These are phyloP conservation scores for Merodon equestris DNA, from an alignment of 2,888 invertebrate species.

Conservation along the genomic window DNA sequence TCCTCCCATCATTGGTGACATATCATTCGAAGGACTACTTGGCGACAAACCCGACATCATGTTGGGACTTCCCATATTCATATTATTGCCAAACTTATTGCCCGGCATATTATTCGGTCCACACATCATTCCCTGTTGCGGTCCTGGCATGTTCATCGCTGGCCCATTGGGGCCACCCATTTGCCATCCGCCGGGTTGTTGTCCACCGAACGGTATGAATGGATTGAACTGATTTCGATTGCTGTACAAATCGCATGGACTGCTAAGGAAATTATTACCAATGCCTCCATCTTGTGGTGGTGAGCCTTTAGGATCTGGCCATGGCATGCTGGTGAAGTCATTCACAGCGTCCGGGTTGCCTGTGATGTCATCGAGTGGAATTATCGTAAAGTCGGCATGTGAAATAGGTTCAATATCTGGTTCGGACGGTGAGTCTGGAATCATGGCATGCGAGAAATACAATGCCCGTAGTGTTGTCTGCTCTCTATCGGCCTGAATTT, in stretches of 20 bases:
- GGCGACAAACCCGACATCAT: slow-evolving; percentile 46
- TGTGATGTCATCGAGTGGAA: slow-evolving; percentile 93
- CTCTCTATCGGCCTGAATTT: slow-evolving; percentile 92
- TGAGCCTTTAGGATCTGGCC: slow-evolving; percentile 91
- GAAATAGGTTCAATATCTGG: slow-evolving; percentile 90
- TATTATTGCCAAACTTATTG: slow-evolving; percentile 58
- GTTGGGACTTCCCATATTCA: slow-evolving; percentile 55
- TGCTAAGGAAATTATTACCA: slow-evolving; percentile 58
- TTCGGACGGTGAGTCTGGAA: slow-evolving; percentile 92
- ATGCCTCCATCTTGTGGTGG: slow-evolving; percentile 77
- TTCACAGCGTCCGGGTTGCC: slow-evolving; percentile 90
- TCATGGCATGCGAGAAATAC: slow-evolving; percentile 89
- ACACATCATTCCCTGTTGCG: slow-evolving; percentile 62
- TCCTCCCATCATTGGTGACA: slow-evolving; percentile 58
- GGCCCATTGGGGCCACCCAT: slow-evolving; percentile 49
- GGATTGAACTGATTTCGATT: slow-evolving; percentile 73
- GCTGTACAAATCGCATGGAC: slow-evolving; percentile 58
- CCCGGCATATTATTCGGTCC: slow-evolving; percentile 56
- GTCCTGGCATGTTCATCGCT: slow-evolving; percentile 39
- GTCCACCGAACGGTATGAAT: slow-evolving; percentile 74
- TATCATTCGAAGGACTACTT: slow-evolving; percentile 42
- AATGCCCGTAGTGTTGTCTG: slow-evolving; percentile 89
- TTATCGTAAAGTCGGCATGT: slow-evolving; percentile 87
- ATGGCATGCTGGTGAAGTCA: slow-evolving; percentile 87
- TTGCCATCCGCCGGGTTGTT: slow-evolving; percentile 50